Evolutionary conservation across 2,888 invertebrate species (phyloP).

Genomic region (Drosophila setosimentum): DNA sequence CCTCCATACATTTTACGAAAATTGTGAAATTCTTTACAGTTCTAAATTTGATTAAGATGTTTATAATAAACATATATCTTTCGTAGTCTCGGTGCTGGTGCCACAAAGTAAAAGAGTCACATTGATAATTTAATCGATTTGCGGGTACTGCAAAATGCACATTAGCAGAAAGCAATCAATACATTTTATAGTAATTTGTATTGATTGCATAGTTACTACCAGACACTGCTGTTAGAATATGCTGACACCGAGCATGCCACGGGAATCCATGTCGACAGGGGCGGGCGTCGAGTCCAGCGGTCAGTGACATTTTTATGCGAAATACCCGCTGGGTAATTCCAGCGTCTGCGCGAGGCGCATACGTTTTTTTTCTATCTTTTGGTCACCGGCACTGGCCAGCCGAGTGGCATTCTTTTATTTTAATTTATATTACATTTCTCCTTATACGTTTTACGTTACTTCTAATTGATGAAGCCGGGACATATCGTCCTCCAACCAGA

Average conservation of each 20-base stretch:
- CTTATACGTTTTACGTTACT: background rate
- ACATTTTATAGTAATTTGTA: background rate
- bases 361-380: background rate
- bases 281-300: background rate
- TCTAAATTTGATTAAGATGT: background rate
- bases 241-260: background rate
- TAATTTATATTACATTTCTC: background rate
- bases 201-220: background rate
- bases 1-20: background rate
- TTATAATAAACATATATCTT: background rate
- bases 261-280: background rate
- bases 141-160: background rate
- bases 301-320: background rate
- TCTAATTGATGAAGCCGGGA: background rate
- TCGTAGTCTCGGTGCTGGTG: background rate
- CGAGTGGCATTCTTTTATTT: background rate
- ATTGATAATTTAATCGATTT: background rate
- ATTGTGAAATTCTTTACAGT: background rate
- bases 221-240: background rate
- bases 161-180: background rate
- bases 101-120: background rate
- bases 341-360: background rate
- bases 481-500: background rate
- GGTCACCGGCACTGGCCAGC: background rate
- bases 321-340: background rate